These are phyloP conservation scores for Trissolcus brochymenae DNA, from an alignment of 2,888 invertebrate species.

Conservation along the genomic window DNA sequence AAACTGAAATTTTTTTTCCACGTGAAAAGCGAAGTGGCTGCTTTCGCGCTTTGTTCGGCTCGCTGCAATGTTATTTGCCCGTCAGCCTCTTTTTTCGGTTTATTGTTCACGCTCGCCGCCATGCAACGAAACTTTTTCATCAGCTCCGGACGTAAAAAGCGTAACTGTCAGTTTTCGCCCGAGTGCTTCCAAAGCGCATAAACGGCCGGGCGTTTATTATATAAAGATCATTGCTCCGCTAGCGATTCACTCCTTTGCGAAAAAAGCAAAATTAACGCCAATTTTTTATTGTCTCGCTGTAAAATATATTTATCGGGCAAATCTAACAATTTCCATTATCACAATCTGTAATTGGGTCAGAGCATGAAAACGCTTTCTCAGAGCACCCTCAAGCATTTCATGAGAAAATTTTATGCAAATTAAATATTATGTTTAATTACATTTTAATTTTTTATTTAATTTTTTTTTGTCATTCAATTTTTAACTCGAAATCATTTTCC, in stretches of 20 bases:
- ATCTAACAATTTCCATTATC: too few relatives aligned
- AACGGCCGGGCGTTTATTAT: constrained; percentile 35
- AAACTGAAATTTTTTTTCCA: constrained; percentile 13
- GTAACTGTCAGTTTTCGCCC: constrained; percentile 31
- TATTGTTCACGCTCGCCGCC: constrained; percentile 3
- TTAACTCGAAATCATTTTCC: too few relatives aligned
- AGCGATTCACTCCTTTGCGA: constrained; percentile 18
- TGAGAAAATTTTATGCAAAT: too few relatives aligned
- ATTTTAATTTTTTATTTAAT: too few relatives aligned
- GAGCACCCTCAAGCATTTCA: too few relatives aligned
- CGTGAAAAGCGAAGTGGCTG: not conserved
- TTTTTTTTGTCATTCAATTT: too few relatives aligned
- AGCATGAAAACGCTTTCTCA: too few relatives aligned
- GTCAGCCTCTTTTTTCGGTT: not conserved
- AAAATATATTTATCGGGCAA: too few relatives aligned
- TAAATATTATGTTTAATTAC: too few relatives aligned
- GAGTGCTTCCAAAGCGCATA: constrained; percentile 32
- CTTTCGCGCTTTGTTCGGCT: not conserved
- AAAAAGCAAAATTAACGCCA: constrained; percentile 16
- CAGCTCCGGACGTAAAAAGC: constrained; percentile 23
- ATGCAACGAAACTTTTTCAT: constrained; percentile 35
- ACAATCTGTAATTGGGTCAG: too few relatives aligned
- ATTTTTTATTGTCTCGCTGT: not conserved
- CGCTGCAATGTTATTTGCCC: constrained; percentile 9
- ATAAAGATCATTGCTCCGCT: constrained; percentile 39